Evolutionary conservation across 2,888 invertebrate species (phyloP), one percentile per base, ranked within the genome.

Genomic region (Pharmacophagus antenor): DNA sequence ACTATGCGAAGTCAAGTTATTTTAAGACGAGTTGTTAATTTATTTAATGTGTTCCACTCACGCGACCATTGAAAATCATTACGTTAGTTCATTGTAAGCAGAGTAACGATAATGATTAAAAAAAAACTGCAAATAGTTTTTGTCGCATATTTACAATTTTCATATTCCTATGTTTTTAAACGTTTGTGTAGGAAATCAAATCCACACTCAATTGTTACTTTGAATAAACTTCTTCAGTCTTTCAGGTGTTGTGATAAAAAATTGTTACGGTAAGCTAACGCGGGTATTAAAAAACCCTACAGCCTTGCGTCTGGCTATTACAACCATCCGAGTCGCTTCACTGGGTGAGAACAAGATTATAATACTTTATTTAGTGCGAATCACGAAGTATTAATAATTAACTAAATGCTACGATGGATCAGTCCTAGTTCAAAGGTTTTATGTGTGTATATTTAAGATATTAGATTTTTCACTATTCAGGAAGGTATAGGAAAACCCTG

Each of bases 111-210:
- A n/a, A 17, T 18, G 10, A 7, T 44, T 6, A 18, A 42, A 6
- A 44, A 18, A 44, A 18, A 5, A 18, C 2, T 18, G 18, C 2
- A 7, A 18, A 44, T 44, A 10, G 42, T 44, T 44, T 47, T 55
- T 27, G 17, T 18, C 12, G n/a, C 20, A 54, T 15, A 15, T 25
- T 54, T 18, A 49, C 44, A 23, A 42, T 41, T 59, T 8, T 21
- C 44, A 22, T 46, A 50, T 56, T 60, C 51, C 60, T 31, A 17
- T 22, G 50, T 60, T 60, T 60, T 60, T 60, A 37, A 37, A 20
- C 22, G 18, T 44, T 54, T 47, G 22, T 23, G 17, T 50, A 46
- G 60, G 60, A 60, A 60, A 56, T 51, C 44, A 17, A 54, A 31
- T 27, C 12, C 23, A 21, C 51, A 37, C 15, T n/a, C 25, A 56